Evolutionary conservation across 1,140 invertebrate species (phyloP).

Genomic region (Drosophila varians): DNA sequence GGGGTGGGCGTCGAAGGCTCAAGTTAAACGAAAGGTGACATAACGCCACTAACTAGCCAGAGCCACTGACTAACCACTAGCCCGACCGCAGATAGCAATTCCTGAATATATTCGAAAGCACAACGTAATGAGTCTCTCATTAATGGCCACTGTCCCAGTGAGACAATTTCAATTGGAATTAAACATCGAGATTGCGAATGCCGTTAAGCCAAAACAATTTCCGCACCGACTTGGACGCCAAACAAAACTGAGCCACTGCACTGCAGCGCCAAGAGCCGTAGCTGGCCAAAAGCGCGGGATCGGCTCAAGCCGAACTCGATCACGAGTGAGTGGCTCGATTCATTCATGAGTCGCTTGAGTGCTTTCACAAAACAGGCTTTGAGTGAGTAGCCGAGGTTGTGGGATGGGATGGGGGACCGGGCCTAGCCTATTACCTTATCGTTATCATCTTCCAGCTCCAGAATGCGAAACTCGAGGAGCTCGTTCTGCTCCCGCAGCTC

Average conservation of each 20-base stretch:
- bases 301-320: conserved; percentile 21
- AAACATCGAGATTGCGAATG: conserved; percentile 45
- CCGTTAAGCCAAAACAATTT: conserved; percentile 72
- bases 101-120: conserved; percentile 42
- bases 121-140: conserved; percentile 36
- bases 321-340: conserved; percentile 49
- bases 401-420: neutral
- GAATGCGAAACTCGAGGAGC: conserved; percentile 85
- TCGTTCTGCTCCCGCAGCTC: conserved; percentile 85
- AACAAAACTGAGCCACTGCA: conserved; percentile 44
- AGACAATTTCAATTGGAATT: conserved; percentile 46
- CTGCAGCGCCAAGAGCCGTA: conserved; percentile 25
- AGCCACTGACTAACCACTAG: conserved; percentile 30
- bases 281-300: conserved; percentile 28
- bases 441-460: conserved; percentile 84
- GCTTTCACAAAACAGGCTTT: conserved; percentile 52
- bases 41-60: conserved; percentile 3
- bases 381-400: conserved; percentile 25
- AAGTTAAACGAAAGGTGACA: conserved; percentile 14
- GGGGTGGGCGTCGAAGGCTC: conserved; percentile 27
- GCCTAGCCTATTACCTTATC: conserved; percentile 68
- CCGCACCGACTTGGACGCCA: conserved; percentile 59
- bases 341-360: conserved; percentile 66
- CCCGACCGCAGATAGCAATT: conserved; percentile 46
- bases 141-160: conserved; percentile 54